phyloP scores from a whole-genome alignment of 2,888 invertebrate species.

The Rhogogaster chlorosoma region DNA sequence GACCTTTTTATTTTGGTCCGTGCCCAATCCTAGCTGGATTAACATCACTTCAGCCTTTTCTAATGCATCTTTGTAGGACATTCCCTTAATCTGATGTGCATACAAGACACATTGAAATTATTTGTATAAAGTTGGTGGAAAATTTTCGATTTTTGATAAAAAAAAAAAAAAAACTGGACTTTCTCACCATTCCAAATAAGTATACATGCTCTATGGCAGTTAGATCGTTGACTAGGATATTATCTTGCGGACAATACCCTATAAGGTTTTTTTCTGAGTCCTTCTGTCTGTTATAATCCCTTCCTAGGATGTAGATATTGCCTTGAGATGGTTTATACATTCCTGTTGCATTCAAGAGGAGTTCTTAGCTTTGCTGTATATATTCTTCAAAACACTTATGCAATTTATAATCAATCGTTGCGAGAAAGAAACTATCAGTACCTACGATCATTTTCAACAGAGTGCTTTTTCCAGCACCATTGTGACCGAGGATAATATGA shows the following conservation, averaged over 20 bases:
- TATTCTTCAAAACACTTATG: not conserved
- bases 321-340: slow-evolving; percentile 59
- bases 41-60: slow-evolving; percentile 53
- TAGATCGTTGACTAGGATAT: slow-evolving; percentile 60
- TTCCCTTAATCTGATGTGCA: slow-evolving; percentile 57
- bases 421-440: slow-evolving; percentile 41
- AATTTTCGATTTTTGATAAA: not conserved
- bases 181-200: slow-evolving; percentile 61
- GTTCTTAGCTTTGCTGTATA: not conserved
- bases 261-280: slow-evolving; percentile 44
- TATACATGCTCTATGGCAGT: slow-evolving; percentile 59
- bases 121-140: not conserved
- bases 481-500: slow-evolving; percentile 60
- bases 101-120: not conserved
- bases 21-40: slow-evolving; percentile 55
- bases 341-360: slow-evolving; percentile 52
- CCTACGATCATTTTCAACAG: slow-evolving; percentile 61
- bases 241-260: slow-evolving; percentile 62
- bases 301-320: slow-evolving; percentile 57
- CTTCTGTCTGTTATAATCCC: slow-evolving; percentile 52
- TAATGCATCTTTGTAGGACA: slow-evolving; percentile 56
- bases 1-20: slow-evolving; percentile 47
- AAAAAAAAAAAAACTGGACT: not conserved
- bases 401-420: not conserved
- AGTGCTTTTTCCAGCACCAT: slow-evolving; percentile 62